phyloP scores from a whole-genome alignment of 2,888 invertebrate species.

The Diaprepes abbreviatus region DNA sequence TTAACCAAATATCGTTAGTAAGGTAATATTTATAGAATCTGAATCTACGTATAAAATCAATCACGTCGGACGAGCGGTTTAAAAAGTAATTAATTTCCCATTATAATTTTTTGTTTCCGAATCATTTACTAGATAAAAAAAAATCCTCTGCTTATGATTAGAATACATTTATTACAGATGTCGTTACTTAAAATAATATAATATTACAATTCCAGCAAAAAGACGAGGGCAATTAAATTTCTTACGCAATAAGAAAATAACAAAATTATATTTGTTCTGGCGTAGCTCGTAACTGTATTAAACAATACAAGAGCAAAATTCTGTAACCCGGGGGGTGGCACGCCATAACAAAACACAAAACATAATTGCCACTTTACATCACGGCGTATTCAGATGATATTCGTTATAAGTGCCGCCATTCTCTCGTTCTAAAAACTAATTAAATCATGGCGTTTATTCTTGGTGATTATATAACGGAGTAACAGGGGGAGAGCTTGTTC shows the following conservation, averaged over 20 bases:
- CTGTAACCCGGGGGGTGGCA: conserved; percentile 1
- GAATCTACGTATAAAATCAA: too few relatives aligned
- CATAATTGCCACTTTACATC: conserved; percentile 21
- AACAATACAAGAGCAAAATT: conserved; percentile 14
- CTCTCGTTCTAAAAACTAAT: conserved; percentile 5
- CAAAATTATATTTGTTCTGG: conserved; percentile 5
- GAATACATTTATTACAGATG: too few relatives aligned
- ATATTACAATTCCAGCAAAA: too few relatives aligned
- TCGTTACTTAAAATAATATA: too few relatives aligned
- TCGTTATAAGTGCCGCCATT: conserved; percentile 13
- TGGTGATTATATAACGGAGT: conserved; percentile 3
- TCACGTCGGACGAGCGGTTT: too few relatives aligned
- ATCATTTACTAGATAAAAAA: too few relatives aligned
- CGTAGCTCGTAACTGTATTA: conserved; percentile 7
- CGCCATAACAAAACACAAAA: conserved; percentile 3
- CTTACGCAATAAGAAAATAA: background rate
- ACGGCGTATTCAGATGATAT: conserved; percentile 5
- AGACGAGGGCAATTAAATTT: too few relatives aligned
- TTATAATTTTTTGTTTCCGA: too few relatives aligned
- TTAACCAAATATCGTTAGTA: too few relatives aligned
- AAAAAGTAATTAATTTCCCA: too few relatives aligned
- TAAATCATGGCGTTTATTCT: conserved; percentile 17
- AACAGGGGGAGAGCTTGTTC: background rate
- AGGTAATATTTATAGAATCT: too few relatives aligned
- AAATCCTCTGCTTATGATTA: too few relatives aligned